A percentile compares a stretch with the other conserved stretches of the same genome.
phyloP scores from a whole-genome alignment of 2,797 vertebrate genomes.

The Enteromius afrohamiltoni region DNA sequence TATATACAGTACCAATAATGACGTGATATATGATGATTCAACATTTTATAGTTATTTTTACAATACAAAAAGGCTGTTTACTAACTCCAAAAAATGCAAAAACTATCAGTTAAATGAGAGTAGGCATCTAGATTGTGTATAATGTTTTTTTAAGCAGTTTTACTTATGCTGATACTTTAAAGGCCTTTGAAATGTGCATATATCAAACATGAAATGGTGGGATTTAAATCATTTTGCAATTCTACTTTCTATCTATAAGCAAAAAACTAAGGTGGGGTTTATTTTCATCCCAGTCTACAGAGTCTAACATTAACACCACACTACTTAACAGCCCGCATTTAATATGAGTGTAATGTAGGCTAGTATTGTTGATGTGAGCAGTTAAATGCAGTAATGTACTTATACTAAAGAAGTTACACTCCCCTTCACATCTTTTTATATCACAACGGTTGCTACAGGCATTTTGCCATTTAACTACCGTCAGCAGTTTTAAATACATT shows the following conservation, averaged over 20 bases:
- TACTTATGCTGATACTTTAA: neutral
- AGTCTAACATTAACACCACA: slow-evolving; percentile 2
- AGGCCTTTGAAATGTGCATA: neutral
- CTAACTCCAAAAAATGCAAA: neutral
- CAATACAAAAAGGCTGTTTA: neutral
- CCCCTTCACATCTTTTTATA: neutral
- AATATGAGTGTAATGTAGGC: neutral
- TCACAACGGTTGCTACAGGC: neutral
- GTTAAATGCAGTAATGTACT: neutral
- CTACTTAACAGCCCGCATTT: neutral
- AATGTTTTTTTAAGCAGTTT: neutral
- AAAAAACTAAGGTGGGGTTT: neutral
- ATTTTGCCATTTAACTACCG: neutral
- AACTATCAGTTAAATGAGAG: neutral
- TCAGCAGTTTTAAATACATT: slow-evolving; percentile 13
- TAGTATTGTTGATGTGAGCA: neutral
- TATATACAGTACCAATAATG: too few relatives aligned
- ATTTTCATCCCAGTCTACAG: neutral
- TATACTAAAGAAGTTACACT: slow-evolving; percentile 1
- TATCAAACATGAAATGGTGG: too few relatives aligned
- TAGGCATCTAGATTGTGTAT: too few relatives aligned
- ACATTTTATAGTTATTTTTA: too few relatives aligned
- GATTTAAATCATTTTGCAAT: neutral
- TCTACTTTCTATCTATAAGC: neutral
- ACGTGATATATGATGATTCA: too few relatives aligned